Percentiles rank a stretch among this genome's conserved stretches.
Evolutionary conservation across 2,888 invertebrate genomes (phyloP).

Genomic region (Abrostola tripartita): DNA sequence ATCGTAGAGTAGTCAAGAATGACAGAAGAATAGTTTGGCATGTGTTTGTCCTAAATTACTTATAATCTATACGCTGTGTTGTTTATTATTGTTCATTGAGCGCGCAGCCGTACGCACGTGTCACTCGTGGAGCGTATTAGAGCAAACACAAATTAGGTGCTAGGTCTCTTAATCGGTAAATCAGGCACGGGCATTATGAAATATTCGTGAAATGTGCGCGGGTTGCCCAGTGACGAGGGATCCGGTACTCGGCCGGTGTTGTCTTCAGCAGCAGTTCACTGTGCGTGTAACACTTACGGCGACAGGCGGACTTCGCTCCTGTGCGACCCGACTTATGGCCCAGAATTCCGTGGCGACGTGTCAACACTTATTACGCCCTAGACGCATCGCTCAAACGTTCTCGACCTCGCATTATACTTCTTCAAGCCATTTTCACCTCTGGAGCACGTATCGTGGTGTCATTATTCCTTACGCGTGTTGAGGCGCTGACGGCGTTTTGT

Average conservation of each 20-base stretch:
- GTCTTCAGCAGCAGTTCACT: constrained; percentile 82
- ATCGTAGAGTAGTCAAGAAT: neutral
- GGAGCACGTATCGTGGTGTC: constrained; percentile 57
- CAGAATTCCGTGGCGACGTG: constrained; percentile 68
- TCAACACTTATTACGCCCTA: constrained; percentile 81
- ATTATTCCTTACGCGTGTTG: constrained; percentile 59
- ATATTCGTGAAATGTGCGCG: constrained; percentile 73
- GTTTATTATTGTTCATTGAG: constrained; percentile 41
- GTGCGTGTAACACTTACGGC: constrained; percentile 70
- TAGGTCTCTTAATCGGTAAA: constrained; percentile 56
- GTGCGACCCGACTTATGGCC: constrained; percentile 61
- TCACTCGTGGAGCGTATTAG: constrained; percentile 12
- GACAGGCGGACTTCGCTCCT: constrained; percentile 72
- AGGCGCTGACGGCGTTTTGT: constrained; percentile 74
- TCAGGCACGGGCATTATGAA: constrained; percentile 62
- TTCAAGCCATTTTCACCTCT: constrained; percentile 72
- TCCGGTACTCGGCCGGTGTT: constrained; percentile 81
- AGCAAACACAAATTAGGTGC: constrained; percentile 8
- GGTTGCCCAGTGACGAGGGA: constrained; percentile 82
- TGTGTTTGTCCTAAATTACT: constrained; percentile 4
- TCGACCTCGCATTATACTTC: constrained; percentile 77
- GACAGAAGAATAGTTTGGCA: constrained; percentile 1
- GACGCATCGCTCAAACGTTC: constrained; percentile 82
- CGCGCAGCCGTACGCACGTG: constrained; percentile 40
- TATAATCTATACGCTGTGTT: neutral